Conservation (phyloP, 2,797 vertebrate species). For the Sebastes iracundus region DNA sequence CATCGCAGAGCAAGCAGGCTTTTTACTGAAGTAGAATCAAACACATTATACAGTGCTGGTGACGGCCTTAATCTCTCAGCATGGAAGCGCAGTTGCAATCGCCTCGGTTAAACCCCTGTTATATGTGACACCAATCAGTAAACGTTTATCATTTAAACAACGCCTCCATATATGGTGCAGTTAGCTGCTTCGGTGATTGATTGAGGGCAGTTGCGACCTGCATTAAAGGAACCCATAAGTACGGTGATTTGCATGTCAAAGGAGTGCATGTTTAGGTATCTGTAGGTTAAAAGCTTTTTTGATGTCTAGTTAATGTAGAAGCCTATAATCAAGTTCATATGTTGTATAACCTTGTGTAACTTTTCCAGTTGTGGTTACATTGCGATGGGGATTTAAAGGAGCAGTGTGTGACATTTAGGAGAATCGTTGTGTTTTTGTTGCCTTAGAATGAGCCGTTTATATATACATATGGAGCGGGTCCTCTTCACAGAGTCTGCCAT, state of each 20-base stretch:
- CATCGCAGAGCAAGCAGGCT: background rate
- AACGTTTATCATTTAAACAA: background rate
- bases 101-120: background rate
- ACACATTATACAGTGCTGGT: background rate
- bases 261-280: background rate
- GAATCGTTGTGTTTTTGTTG: too few species aligned
- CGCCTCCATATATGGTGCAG: background rate
- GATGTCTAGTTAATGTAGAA: background rate
- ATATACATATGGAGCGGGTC: too few species aligned
- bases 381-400: too few species aligned
- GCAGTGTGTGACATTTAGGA: too few species aligned
- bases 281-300: background rate
- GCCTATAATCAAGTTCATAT: background rate
- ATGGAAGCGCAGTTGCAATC: background rate
- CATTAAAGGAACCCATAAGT: background rate
- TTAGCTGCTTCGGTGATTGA: background rate
- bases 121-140: background rate
- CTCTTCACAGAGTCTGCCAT: too few species aligned
- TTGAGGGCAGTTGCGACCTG: background rate
- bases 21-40: background rate
- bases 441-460: too few species aligned
- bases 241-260: background rate
- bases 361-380: too few species aligned
- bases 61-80: background rate
- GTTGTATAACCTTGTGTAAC: too few species aligned